Conservation (phyloP, 2,888 invertebrate genomes). For the Maniola hyperantus region DNA sequence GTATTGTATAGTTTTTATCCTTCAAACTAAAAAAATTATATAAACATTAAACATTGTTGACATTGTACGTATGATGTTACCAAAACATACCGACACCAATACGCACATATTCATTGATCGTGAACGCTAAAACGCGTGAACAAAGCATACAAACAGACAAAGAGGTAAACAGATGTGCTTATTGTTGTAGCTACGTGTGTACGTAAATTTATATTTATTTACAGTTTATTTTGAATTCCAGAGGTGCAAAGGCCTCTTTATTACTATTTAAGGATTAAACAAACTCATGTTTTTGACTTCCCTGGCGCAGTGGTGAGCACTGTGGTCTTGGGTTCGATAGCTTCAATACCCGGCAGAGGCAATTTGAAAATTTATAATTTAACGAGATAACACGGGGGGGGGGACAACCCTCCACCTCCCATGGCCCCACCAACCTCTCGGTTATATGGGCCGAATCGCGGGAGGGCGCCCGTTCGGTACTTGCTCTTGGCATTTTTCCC, state of each 20-base stretch:
- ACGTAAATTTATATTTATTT: conserved; percentile 31
- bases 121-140: conserved; percentile 28
- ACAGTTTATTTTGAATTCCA: conserved; percentile 35
- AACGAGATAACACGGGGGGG: too few relatives aligned
- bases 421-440: too few relatives aligned
- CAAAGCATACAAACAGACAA: conserved; percentile 26
- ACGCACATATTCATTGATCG: conserved; percentile 27
- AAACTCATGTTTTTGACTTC: too few relatives aligned
- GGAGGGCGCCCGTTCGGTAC: too few relatives aligned
- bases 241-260: conserved; percentile 28
- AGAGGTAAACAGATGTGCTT: conserved; percentile 31
- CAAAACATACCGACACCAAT: conserved; percentile 1
- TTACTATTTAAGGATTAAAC: not conserved
- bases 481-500: too few relatives aligned
- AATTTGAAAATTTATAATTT: too few relatives aligned
- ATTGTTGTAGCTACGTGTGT: conserved; percentile 10
- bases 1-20: too few relatives aligned
- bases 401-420: too few relatives aligned
- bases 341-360: too few relatives aligned
- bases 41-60: not conserved
- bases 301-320: too few relatives aligned
- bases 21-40: not conserved
- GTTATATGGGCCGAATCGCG: too few relatives aligned
- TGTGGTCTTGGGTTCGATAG: too few relatives aligned
- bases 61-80: conserved; percentile 3